Evolutionary conservation across 2,797 vertebrate genomes (phyloP).

Genomic region (Mormyrops boulengeri): DNA sequence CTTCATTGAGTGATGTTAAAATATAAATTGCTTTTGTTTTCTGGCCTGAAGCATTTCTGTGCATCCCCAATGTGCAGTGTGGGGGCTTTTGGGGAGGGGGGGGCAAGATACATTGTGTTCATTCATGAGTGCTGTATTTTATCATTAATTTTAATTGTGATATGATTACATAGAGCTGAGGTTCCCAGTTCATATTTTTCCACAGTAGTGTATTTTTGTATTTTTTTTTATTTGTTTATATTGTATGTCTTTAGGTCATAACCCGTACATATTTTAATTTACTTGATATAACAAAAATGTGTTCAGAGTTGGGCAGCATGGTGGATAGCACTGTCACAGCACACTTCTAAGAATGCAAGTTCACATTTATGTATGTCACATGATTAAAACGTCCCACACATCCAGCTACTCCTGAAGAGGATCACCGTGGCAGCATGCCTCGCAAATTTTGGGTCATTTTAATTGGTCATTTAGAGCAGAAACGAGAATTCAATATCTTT

Average conservation of each 20-base stretch:
- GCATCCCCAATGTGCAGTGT: slow-evolving; percentile 11
- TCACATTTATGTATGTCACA: not conserved
- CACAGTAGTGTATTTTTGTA: slow-evolving; percentile 30
- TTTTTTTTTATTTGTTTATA: slow-evolving; percentile 44
- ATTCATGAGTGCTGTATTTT: slow-evolving; percentile 47
- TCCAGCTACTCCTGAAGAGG: not conserved
- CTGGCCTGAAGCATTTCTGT: slow-evolving; percentile 11
- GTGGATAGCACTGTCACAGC: slow-evolving; percentile 48
- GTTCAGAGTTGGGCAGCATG: slow-evolving; percentile 40
- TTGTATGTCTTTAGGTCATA: slow-evolving; percentile 59
- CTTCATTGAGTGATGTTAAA: slow-evolving; percentile 9
- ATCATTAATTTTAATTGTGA: slow-evolving; percentile 39
- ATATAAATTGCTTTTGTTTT: not conserved
- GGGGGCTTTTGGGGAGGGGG: not conserved
- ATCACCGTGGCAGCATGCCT: not conserved
- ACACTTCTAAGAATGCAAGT: slow-evolving; percentile 40
- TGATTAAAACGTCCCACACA: not conserved
- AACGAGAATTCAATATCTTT: not conserved
- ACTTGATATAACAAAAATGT: slow-evolving; percentile 50
- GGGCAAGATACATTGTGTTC: not conserved
- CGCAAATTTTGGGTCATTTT: not conserved
- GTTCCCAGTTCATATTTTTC: slow-evolving; percentile 49
- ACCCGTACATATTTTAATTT: slow-evolving; percentile 54
- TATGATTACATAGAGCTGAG: slow-evolving; percentile 42
- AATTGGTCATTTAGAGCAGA: not conserved